Evolutionary conservation across 2,888 invertebrate species (phyloP), one percentile per base, ranked within the genome.

Genomic region (Eristalinus aeneus): DNA sequence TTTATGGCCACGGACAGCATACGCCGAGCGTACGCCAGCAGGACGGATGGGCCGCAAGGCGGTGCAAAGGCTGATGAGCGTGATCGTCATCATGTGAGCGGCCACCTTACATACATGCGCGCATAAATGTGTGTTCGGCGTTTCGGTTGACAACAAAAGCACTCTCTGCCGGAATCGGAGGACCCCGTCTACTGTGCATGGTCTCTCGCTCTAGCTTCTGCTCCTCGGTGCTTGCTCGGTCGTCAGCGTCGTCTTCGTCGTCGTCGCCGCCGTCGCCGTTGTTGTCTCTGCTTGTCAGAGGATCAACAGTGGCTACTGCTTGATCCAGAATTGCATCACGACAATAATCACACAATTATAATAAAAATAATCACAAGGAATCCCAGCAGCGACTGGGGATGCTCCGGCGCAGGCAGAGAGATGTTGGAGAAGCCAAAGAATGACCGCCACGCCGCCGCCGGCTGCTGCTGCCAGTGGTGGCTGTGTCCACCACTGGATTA

Each of bases 311-410:
- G 86, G 78, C 84, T 83, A 88, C 85, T 68, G 88, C 85, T 68
- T 83, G 84, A 72, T 61, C 81, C 77, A 75, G 88, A 90, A 90
- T 90, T 89, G 88, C 89, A 89, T 89, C 90, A 90, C 90, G 90
- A 89, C 90, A 89, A 89, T 91, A 90, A 90, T 89, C 89, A 89
- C 88, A 89, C 90, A 91, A 91, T 91, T 91, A 91, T 90, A 90
- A 91, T 91, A 90, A 90, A 91, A 90, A 90, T 91, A 91, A 91
- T 91, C 91, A 89, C 89, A 75, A 88, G 78, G 88, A 81, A 85
- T 88, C 81, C 73, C 31, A 71, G 60, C 58, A 67, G n/a, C 23
- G 34, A 20, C 68, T 22, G 46, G 31, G n/a, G 69, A 63, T 61
- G 75, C 73, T 81, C 67, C 23, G 56, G 46, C 8, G 46, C 46